A percentile compares a stretch with the other conserved stretches of the same genome.
Conservation (phyloP, 2,113 vertebrate genomes). For the Rhagologus leucostigma region DNA sequence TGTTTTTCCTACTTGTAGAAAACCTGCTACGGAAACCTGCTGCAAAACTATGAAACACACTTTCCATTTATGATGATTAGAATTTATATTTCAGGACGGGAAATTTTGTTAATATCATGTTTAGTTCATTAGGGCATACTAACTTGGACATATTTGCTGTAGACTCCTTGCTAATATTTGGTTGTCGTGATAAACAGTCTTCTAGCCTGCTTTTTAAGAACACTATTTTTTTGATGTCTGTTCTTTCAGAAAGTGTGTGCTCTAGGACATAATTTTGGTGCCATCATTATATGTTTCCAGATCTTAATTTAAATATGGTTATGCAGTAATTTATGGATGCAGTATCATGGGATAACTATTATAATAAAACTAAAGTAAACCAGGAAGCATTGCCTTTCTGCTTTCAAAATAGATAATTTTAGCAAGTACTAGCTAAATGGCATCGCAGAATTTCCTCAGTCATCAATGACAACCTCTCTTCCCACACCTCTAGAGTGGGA, state of each 20-base stretch:
- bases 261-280: background rate
- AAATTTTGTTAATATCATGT: background rate
- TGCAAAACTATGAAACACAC: background rate
- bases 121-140: background rate
- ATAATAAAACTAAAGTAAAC: background rate
- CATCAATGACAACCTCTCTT: background rate
- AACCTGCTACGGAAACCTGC: background rate
- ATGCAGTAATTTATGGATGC: background rate
- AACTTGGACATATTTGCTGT: background rate
- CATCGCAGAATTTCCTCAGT: background rate
- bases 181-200: background rate
- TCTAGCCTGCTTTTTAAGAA: background rate
- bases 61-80: background rate
- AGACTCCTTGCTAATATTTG: background rate
- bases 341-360: background rate
- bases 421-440: background rate
- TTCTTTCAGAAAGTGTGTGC: background rate
- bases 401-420: background rate
- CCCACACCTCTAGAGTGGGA: background rate
- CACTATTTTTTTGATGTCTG: fast-evolving
- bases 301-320: background rate
- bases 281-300: background rate
- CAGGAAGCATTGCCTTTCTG: background rate
- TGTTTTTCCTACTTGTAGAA: background rate
- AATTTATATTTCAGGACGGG: background rate